These are phyloP conservation scores for Cataglyphis cursor DNA, from an alignment of 2,888 invertebrate genomes.

Conservation along the genomic window DNA sequence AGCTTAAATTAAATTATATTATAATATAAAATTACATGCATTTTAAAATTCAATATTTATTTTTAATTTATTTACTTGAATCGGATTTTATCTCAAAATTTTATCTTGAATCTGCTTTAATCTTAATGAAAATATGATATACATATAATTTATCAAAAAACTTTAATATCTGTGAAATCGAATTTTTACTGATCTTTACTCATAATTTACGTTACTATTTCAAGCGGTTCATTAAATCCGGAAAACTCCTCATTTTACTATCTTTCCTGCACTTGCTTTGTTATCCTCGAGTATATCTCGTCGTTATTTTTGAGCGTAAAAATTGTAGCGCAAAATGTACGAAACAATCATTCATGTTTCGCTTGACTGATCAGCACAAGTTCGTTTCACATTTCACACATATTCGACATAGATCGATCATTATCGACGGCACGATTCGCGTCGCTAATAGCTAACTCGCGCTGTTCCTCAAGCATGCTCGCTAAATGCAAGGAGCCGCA, in stretches of 20 bases:
- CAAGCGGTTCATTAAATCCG: background rate
- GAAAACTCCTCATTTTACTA: background rate
- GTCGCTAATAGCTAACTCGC: slow-evolving; percentile 9
- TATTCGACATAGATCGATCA: slow-evolving; percentile 12
- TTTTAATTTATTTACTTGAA: background rate
- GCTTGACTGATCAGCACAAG: background rate
- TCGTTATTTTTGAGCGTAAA: background rate
- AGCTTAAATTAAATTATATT: slow-evolving; percentile 17
- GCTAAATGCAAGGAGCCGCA: slow-evolving; percentile 26
- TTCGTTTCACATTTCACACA: slow-evolving; percentile 3
- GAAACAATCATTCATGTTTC: background rate
- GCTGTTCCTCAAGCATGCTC: slow-evolving; percentile 25
- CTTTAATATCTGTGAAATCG: background rate
- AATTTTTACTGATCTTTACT: background rate
- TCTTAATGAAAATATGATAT: background rate
- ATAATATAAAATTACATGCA: background rate
- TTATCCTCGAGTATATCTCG: background rate
- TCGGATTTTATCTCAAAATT: background rate
- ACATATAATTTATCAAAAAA: background rate
- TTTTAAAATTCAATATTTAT: background rate
- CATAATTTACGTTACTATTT: background rate
- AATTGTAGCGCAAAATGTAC: background rate
- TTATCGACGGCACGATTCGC: background rate
- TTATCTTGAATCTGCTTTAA: background rate
- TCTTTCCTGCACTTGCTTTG: background rate